A percentile compares a stretch with the other conserved stretches of the same genome.
Evolutionary conservation across 2,888 invertebrate species (phyloP).

Genomic region (Ophion ventricosus): DNA sequence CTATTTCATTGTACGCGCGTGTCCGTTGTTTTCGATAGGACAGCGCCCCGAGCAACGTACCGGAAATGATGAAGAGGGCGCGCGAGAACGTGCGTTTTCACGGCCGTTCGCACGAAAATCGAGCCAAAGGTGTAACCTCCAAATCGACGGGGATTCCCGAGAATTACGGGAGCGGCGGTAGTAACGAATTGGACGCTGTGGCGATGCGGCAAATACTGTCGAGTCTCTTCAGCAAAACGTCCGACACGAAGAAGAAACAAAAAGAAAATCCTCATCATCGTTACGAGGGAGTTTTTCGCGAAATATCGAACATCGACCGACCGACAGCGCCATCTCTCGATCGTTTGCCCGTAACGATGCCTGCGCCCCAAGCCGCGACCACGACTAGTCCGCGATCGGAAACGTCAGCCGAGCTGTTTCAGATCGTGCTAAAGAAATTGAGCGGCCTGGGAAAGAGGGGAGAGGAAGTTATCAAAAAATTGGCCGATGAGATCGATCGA

Average conservation of each 20-base stretch:
- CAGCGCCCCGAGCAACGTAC: constrained; percentile 86
- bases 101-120: constrained; percentile 76
- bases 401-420: constrained; percentile 85
- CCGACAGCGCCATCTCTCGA: constrained; percentile 66
- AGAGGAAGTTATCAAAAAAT: constrained; percentile 84
- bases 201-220: constrained; percentile 77
- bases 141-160: constrained; percentile 15
- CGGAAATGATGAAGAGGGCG: constrained; percentile 87
- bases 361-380: not conserved
- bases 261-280: constrained; percentile 75
- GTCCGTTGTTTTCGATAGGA: constrained; percentile 70
- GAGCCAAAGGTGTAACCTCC: not conserved
- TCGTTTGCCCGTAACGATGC: not conserved
- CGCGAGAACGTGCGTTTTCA: constrained; percentile 87
- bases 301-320: constrained; percentile 76
- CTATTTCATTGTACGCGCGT: not conserved
- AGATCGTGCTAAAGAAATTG: constrained; percentile 85
- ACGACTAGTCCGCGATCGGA: not conserved
- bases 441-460: constrained; percentile 86
- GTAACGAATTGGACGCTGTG: constrained; percentile 77
- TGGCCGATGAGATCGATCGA: constrained; percentile 84
- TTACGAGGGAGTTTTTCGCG: constrained; percentile 77
- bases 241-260: constrained; percentile 75
- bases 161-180: constrained; percentile 46
- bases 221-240: constrained; percentile 75